A percentile compares a stretch with the other conserved stretches of the same genome.
Evolutionary conservation across 2,888 invertebrate genomes (phyloP).

Genomic region (Thysanoteuthis rhombus): DNA sequence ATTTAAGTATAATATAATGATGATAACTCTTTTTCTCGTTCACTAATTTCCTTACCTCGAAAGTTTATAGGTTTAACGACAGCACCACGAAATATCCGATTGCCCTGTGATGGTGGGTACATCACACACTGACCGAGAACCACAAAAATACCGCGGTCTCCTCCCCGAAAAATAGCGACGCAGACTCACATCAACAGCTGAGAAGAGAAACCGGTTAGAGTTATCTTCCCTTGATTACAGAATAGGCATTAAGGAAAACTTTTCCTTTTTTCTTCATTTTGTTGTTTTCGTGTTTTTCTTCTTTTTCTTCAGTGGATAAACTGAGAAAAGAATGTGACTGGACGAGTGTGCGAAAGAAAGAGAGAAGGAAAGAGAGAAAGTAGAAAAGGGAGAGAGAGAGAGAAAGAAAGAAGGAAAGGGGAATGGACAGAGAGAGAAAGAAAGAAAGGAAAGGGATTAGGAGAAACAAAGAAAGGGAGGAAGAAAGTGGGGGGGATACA

Average conservation of each 20-base stretch:
- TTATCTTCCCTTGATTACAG: background rate
- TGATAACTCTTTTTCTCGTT: background rate
- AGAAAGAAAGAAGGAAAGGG: too few relatives aligned
- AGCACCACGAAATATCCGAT: slow-evolving; percentile 12
- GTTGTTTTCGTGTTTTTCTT: too few relatives aligned
- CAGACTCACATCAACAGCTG: background rate
- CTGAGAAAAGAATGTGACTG: background rate
- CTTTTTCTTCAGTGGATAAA: background rate
- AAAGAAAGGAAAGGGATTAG: too few relatives aligned
- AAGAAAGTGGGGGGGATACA: too few relatives aligned
- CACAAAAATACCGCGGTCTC: background rate
- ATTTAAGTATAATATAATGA: background rate
- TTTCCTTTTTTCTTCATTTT: background rate
- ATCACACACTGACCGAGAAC: background rate
- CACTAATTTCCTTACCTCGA: background rate
- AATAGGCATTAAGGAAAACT: too few relatives aligned
- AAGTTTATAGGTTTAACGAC: background rate
- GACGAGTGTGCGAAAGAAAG: background rate
- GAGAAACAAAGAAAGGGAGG: too few relatives aligned
- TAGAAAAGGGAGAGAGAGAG: background rate
- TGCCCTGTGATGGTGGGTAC: background rate
- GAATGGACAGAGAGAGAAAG: too few relatives aligned
- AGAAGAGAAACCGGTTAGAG: background rate
- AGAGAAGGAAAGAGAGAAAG: background rate
- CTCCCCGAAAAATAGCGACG: background rate